Conservation (phyloP, 2,113 vertebrate species). For the Neofelis nebulosa region DNA sequence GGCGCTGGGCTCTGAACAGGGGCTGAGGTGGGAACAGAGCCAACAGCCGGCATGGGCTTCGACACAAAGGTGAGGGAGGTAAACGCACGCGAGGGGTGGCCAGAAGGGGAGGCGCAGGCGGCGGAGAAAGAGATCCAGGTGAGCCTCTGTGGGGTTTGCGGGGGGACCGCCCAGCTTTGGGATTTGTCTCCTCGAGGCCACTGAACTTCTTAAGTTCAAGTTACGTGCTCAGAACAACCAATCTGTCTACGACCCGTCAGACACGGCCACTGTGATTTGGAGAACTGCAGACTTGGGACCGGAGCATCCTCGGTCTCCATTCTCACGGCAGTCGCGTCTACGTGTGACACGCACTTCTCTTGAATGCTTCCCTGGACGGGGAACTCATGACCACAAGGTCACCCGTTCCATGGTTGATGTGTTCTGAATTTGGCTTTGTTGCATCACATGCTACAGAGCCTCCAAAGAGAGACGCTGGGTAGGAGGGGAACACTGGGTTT, state of each 20-base stretch:
- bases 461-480: background rate
- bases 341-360: background rate
- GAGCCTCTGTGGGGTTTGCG: background rate
- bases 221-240: background rate
- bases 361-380: background rate
- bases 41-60: background rate
- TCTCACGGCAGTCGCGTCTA: background rate
- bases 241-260: background rate
- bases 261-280: background rate
- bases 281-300: background rate
- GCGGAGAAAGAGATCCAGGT: background rate
- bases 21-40: background rate
- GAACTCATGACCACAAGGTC: background rate
- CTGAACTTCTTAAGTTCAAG: constrained; percentile 30
- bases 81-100: accelerated
- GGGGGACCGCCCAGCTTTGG: background rate
- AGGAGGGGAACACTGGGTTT: background rate
- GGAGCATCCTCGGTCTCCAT: background rate
- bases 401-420: background rate
- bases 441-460: background rate
- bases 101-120: background rate
- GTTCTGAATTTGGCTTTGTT: background rate
- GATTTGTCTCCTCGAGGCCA: background rate
- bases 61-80: background rate
- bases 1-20: background rate